Base-by-base conservation (phyloP, 2,888 invertebrate species). In the Rosalia funebris region DNA sequence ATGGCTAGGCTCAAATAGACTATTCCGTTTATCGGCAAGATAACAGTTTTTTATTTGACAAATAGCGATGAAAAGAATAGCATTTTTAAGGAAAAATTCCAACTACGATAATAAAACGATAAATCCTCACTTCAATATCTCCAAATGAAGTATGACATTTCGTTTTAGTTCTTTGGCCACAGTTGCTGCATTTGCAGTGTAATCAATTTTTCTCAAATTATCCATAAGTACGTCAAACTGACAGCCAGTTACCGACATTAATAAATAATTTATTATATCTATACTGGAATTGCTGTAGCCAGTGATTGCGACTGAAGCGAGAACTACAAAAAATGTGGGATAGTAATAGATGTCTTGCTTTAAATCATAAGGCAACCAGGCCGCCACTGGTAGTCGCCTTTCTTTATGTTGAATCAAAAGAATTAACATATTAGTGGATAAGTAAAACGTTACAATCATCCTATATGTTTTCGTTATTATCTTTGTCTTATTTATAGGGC, bases 191-290 rank as follows among this genome's bases (percentile, higher is more conserved):
- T 41, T 9, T 12, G 10, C 4, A 5, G 9, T 17, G 17, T 41
- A 41, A 16, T 41, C 41, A 41, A 41, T 41, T 9, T 41, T 41
- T 17, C 10, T 15, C 16, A 41, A 10, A 41, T 41, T 41, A 16
- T 41, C 41, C 41, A 41, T 17, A 16, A 41, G 41, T 16, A 16
- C 16, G 10, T 41, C 41, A 17, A 41, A 41, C 17, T 41, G 41
- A 41, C 41, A 41, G 16, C 16, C 9, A 2, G 11, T 16, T 1
- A 41, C 16, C 2, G 15, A 16, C 4, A 41, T 15, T 10, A 41
- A n/a, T 10, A 41, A 41, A 9, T 17, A 41, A 17, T n/a, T 41
- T 15, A 41, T n/a, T 10, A 41, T 16, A 17, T 41, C 41, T 12
- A 41, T 16, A 10, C 41, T 41, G 9, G 41, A 5, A 41, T 41